Conservation (phyloP, 2,797 vertebrate genomes). For the Acrocephalus scirpaceus region DNA sequence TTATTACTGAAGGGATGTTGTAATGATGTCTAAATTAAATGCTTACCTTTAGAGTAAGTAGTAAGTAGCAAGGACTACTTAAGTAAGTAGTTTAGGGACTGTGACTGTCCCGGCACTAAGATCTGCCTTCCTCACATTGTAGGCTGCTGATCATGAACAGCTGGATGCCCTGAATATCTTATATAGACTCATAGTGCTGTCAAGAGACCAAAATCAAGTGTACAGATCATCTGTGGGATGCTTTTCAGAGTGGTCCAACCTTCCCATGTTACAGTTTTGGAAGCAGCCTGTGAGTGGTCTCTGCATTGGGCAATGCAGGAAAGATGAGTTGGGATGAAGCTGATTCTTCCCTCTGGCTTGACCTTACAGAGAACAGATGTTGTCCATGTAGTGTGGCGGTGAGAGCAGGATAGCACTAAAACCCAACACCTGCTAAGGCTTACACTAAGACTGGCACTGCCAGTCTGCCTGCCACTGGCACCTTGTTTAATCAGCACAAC, state of each 20-base stretch:
- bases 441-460: neutral
- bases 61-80: too few species aligned
- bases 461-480: neutral
- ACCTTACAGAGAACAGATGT: neutral
- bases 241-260: neutral
- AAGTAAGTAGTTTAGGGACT: neutral
- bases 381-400: neutral
- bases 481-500: neutral
- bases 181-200: neutral
- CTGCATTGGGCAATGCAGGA: neutral
- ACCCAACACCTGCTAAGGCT: neutral
- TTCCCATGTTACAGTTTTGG: neutral
- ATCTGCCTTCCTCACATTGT: neutral
- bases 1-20: neutral
- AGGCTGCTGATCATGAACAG: neutral
- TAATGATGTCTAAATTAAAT: neutral
- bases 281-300: neutral
- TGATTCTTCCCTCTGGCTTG: neutral
- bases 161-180: neutral
- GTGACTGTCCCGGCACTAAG: neutral
- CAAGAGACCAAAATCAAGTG: neutral
- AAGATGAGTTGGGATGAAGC: neutral
- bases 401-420: neutral
- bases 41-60: neutral
- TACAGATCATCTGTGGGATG: neutral